These are phyloP conservation scores for Lymantria dispar DNA, from an alignment of 2,888 invertebrate species.

Conservation along the genomic window DNA sequence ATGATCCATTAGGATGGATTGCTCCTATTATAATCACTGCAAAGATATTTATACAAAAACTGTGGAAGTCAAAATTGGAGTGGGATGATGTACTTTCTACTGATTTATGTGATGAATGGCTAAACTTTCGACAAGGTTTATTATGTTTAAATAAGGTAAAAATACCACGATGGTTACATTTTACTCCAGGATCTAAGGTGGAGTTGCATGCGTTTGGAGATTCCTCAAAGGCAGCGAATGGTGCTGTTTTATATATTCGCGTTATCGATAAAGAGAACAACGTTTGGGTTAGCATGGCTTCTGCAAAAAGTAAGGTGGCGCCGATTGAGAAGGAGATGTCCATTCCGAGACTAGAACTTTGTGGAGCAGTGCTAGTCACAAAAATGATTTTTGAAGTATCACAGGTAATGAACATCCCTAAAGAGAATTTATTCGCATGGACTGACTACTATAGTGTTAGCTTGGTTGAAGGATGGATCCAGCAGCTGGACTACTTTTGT, in stretches of 20 bases:
- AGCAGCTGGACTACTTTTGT: constrained; percentile 23
- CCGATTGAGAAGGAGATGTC: neutral
- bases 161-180: neutral
- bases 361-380: neutral
- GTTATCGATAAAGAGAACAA: neutral
- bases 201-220: neutral
- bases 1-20: constrained; percentile 5
- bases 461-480: constrained; percentile 21
- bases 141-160: neutral
- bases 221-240: neutral
- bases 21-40: neutral
- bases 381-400: neutral
- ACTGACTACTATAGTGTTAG: constrained; percentile 29
- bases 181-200: neutral
- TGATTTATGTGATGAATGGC: neutral
- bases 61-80: neutral
- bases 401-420: constrained; percentile 1
- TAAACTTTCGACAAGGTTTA: neutral
- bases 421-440: constrained; percentile 13
- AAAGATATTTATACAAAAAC: neutral
- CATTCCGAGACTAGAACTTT: neutral
- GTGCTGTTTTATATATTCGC: neutral
- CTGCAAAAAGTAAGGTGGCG: neutral
- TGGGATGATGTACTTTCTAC: neutral
- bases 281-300: neutral